Base-by-base conservation (phyloP, 2,888 invertebrate genomes). In the Athrips mouffetella region DNA sequence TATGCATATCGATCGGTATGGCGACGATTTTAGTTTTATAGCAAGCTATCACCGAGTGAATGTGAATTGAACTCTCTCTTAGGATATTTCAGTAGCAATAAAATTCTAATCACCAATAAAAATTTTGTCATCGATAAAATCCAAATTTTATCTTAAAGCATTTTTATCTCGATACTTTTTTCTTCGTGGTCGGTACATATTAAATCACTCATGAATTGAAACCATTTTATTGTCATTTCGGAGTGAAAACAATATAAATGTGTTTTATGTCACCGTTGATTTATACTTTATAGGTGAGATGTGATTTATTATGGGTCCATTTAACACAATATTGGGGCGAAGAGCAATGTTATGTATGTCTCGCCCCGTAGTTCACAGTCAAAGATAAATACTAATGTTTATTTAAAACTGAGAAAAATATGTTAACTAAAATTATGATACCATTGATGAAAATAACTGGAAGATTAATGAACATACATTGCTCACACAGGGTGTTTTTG, bases 171-270 rank as follows among this genome's bases (percentile, higher is more conserved):
- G 44, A 51, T 49, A 48, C 39, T 53, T 48, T 29, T 20, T 31
- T 21, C 45, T 16, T 31, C 7, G 31, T 25, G 40, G n/a, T n/a
- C n/a, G n/a, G 65, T 70, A 73, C 63, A 68, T 71, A 77, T 85
- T 83, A 85, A 85, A 82, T 84, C 79, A 81, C 69, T 77, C 80
- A 84, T 83, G 83, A 80, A 81, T 85, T 83, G 80, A 77, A 80
- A 83, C 67, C 69, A 76, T 84, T 86, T 86, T 84, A 85, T 80
- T 78, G 81, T 82, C 77, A 80, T 80, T 79, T 80, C 73, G 63
- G 72, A 81, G 81, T 80, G 84, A 84, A 87, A 88, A 87, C 86
- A 85, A 86, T 85, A 85, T 82, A 83, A 84, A 84, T 81, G 80
- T 85, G 73, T 82, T 87, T 85, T 85, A 80, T 80, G 84, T 78